Base-by-base conservation (phyloP, 2,797 vertebrate species). In the Gymnothorax javanicus region DNA sequence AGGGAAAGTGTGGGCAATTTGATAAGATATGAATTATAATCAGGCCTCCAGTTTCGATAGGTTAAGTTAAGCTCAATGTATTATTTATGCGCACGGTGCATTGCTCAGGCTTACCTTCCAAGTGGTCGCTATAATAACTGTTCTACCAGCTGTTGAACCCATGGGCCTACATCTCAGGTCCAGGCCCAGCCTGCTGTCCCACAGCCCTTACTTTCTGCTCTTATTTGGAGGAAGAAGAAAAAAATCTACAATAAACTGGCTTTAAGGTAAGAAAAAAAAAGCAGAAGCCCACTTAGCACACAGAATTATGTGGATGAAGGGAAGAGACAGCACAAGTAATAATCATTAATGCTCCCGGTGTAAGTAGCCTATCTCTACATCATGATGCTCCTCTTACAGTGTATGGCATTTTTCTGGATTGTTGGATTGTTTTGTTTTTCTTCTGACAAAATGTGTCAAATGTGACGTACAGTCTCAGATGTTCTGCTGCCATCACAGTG, bases 281-380 rank as follows among this genome's bases (percentile, higher is more conserved):
- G 67, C 67, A 75, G 43, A 81, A 81, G 50, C 50, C 52, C 77
- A 81, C 33, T 54, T 89, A 87, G 90, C 91, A 91, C 92, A 89
- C 57, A 83, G 86, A 56, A 25, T 43, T 82, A 43, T 8, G 17
- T 17, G 27, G 23, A n/a, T 77, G 13, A 87, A 20, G 27, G 67
- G 52, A 15, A 43, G 69, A 67, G 17, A 2, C n/a, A 43, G 9
- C 13, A 77, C 25, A 54, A 52, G 60, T 27, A 50, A 50, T n/a
- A 58, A 57, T 33, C 71, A 33, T 54, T 83, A 50, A 71, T 27
- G 50, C 50, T 52, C 75, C 75, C 54, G 77, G 52, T 81, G 77
- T 3, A 82, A 59, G 60, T 85, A 27, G 77, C 83, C 75, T 75
- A 58, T 15, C n/a, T 23, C 77, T 8, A 23, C 77, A 81, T 60